phyloP scores from a whole-genome alignment of 1,140 invertebrate genomes.

The Stegodyphus mimosarum region DNA sequence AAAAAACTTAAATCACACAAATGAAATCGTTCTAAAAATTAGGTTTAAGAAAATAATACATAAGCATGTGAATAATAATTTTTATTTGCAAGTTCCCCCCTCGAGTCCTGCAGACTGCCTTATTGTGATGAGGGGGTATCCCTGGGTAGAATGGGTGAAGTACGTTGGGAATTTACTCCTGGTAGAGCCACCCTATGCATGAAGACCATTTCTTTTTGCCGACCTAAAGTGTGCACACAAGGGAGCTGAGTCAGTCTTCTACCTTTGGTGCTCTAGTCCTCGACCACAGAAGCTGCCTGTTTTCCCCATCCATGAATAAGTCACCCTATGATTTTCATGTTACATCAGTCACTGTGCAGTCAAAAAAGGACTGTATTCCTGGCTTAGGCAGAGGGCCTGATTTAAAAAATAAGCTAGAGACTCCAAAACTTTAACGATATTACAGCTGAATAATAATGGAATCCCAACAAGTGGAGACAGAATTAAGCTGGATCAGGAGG shows the following conservation, averaged over 20 bases:
- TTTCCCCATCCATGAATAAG: not conserved
- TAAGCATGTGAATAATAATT: too few species aligned
- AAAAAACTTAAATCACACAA: too few species aligned
- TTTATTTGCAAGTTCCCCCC: too few species aligned
- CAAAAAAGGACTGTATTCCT: not conserved
- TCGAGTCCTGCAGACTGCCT: too few species aligned
- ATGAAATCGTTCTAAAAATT: too few species aligned
- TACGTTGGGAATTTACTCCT: too few species aligned
- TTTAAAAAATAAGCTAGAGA: not conserved
- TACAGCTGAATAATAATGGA: not conserved
- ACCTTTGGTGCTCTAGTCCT: not conserved
- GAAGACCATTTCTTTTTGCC: too few species aligned
- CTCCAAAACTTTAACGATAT: not conserved
- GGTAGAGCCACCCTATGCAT: too few species aligned
- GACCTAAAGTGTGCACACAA: not conserved
- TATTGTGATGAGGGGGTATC: too few species aligned
- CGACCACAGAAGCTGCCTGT: not conserved
- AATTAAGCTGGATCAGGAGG: not conserved
- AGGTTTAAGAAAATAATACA: too few species aligned
- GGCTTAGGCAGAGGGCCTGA: not conserved
- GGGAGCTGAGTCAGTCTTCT: not conserved
- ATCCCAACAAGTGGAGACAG: not conserved
- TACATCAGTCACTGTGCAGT: not conserved
- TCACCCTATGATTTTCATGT: not conserved
- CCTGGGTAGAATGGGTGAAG: too few species aligned